Evolutionary conservation across 1,140 invertebrate species (phyloP), one percentile per base, ranked within the genome.

Genomic region (Planococcus citri): DNA sequence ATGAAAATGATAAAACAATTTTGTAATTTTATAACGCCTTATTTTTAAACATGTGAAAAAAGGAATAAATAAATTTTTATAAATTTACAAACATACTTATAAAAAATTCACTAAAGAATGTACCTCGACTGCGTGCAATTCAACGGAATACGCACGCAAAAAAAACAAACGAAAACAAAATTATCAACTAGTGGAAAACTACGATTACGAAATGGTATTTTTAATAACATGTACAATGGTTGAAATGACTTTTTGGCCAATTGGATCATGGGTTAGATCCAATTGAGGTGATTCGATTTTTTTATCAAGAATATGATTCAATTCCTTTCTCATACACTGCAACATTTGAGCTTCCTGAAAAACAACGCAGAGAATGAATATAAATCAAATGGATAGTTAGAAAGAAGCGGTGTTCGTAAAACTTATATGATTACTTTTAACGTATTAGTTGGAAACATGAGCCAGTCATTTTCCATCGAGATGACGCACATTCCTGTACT

Each of bases 391-490:
- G 60, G 10, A n/a, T n/a, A n/a, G n/a, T n/a, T n/a, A n/a, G n/a
- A 58, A 69, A 70, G 29, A 64, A 25, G 51, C 10, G 6, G 22
- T 3, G 70, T 72, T 77, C n/a, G n/a, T n/a, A n/a, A n/a, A n/a
- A n/a, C n/a, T n/a, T n/a, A n/a, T n/a, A n/a, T n/a, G n/a, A n/a
- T n/a, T 80, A 89, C 89, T 78, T 85, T 84, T 72, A 88, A 85
- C 71, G 84, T 84, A 74, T 89, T 84, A 0, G 89, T 87, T 76
- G 87, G 84, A 74, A 93, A 88, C 75, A 87, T 84, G 33, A 93
- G 91, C 90, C 90, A 93, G 8, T 89, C 88, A 76, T 90, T 88
- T 78, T 90, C 89, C 17, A 94, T 76, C 0, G 87, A 85, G 21
- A 92, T 79, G 29, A 90, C 84, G 74, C 90, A 91, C 20, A 83